Conservation (phyloP, 2,797 vertebrate genomes). For the Danio aesculapii region DNA sequence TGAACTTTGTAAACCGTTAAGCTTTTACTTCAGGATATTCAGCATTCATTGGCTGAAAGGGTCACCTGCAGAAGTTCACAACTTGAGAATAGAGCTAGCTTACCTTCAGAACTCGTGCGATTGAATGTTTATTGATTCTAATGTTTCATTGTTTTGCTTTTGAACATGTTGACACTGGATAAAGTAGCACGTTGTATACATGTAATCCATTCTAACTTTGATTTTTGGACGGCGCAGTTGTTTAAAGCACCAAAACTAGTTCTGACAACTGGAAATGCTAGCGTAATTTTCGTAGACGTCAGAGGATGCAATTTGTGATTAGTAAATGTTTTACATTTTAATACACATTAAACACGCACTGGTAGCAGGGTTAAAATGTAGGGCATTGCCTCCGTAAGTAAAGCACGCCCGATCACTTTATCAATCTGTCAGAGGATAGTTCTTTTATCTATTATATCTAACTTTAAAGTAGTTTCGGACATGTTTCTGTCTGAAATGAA, state of each 20-base stretch:
- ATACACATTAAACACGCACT: background rate
- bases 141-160: background rate
- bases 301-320: background rate
- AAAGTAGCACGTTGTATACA: background rate
- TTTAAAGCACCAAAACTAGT: background rate
- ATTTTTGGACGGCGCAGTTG: background rate
- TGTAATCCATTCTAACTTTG: background rate
- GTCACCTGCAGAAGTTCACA: slow-evolving; percentile 12
- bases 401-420: background rate
- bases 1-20: background rate
- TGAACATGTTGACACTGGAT: background rate
- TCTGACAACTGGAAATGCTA: background rate
- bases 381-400: background rate
- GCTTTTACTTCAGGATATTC: background rate
- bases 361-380: background rate
- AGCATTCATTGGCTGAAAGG: background rate
- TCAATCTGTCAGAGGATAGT: background rate
- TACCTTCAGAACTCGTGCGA: background rate
- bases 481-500: slow-evolving; percentile 45
- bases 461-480: slow-evolving; percentile 1
- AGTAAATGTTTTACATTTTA: background rate
- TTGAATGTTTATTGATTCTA: background rate
- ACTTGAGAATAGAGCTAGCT: slow-evolving; percentile 8
- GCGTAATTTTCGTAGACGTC: background rate
- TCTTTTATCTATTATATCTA: background rate